Evolutionary conservation across 2,113 vertebrate species (phyloP).

Genomic region (Thalassarche chlororhynchos): DNA sequence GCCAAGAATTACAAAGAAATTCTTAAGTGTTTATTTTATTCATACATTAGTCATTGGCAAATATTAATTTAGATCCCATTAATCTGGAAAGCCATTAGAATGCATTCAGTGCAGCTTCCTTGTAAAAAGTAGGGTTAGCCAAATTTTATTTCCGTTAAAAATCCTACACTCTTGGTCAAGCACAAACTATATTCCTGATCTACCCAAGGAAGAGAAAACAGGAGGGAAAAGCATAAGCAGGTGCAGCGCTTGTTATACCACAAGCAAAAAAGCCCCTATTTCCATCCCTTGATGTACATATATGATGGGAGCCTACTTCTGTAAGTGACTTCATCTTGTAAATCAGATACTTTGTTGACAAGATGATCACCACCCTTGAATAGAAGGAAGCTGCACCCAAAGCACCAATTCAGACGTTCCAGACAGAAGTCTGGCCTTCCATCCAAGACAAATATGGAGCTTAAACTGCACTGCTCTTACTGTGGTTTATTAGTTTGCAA

Average conservation of each 20-base stretch:
- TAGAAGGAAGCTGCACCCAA: constrained; percentile 80
- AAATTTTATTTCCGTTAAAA: neutral
- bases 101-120: neutral
- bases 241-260: neutral
- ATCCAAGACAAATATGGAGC: constrained; percentile 69
- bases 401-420: constrained; percentile 56
- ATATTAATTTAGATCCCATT: neutral
- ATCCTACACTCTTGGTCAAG: neutral
- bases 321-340: constrained; percentile 6
- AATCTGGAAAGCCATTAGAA: neutral
- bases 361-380: constrained; percentile 67
- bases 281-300: neutral
- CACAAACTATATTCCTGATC: neutral
- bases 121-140: neutral
- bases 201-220: neutral
- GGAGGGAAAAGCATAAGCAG: neutral
- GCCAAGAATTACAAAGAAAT: neutral
- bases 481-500: neutral
- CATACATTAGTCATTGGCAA: neutral
- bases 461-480: neutral
- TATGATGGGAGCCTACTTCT: neutral
- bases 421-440: constrained; percentile 56
- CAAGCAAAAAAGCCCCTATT: neutral
- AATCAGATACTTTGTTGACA: constrained; percentile 42
- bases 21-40: neutral